These are phyloP conservation scores for Oncorhynchus keta DNA, from an alignment of 2,113 vertebrate genomes.

Conservation along the genomic window DNA sequence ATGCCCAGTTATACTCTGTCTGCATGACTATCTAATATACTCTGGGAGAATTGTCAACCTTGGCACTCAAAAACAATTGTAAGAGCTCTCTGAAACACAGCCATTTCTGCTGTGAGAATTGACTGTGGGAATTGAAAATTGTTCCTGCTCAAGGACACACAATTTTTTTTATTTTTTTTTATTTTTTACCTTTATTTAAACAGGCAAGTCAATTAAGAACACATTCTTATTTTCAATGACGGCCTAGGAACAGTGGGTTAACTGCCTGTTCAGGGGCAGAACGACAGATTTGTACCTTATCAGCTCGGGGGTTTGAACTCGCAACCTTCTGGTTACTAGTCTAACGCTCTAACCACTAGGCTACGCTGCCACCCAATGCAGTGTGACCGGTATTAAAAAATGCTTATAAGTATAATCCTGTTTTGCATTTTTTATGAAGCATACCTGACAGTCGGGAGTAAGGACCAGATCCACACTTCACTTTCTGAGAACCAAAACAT, in stretches of 20 bases:
- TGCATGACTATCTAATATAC: slow-evolving; percentile 56
- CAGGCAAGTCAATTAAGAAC: no score
- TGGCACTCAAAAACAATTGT: slow-evolving; percentile 61
- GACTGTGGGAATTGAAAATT: slow-evolving; percentile 57
- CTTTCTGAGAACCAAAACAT: neutral
- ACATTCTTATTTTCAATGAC: no score
- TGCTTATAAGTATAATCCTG: slow-evolving; percentile 67
- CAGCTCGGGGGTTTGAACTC: no score
- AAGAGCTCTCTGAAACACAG: slow-evolving; percentile 35
- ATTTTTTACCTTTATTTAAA: no score
- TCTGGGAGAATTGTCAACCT: slow-evolving; percentile 62
- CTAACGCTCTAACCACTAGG: no score
- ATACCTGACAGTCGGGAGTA: slow-evolving; percentile 44
- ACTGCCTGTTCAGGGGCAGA: no score
- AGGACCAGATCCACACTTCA: neutral
- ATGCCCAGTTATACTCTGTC: slow-evolving; percentile 33
- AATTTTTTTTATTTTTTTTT: no score
- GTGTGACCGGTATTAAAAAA: slow-evolving; percentile 67
- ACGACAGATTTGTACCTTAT: no score
- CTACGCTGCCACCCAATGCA: no score
- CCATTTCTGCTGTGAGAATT: slow-evolving; percentile 30
- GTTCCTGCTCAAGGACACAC: slow-evolving; percentile 64
- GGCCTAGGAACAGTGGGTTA: no score
- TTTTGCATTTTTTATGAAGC: slow-evolving; percentile 68
- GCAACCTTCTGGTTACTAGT: no score